These are phyloP conservation scores for Tenebrosternarchus preto DNA, from an alignment of 2,113 vertebrate species.

Conservation along the genomic window DNA sequence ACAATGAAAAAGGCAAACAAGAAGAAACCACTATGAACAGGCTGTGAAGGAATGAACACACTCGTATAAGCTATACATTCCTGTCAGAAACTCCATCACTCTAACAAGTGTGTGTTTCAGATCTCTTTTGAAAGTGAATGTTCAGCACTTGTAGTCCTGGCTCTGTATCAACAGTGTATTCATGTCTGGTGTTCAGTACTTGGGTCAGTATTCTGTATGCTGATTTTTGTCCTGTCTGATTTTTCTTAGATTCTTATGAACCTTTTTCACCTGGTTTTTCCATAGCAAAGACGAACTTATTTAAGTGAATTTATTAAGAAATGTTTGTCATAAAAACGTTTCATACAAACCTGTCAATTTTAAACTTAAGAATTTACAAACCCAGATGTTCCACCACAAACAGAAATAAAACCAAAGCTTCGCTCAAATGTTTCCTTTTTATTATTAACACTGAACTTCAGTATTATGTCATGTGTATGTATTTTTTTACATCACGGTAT, in stretches of 20 bases:
- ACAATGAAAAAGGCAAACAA: conserved; percentile 64
- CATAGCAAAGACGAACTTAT: neutral
- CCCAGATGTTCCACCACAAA: too few species aligned
- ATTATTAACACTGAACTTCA: neutral
- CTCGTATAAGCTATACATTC: neutral
- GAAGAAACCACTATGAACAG: neutral
- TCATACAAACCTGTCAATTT: too few species aligned
- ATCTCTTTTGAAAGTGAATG: too few species aligned
- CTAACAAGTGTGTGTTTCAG: too few species aligned
- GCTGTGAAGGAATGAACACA: neutral
- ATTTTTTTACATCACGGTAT: neutral
- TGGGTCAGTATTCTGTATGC: neutral
- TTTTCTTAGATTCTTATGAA: neutral
- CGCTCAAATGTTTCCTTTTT: too few species aligned
- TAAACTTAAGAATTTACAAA: too few species aligned
- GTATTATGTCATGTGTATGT: neutral
- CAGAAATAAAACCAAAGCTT: too few species aligned
- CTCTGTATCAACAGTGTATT: too few species aligned
- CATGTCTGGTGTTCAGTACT: neutral
- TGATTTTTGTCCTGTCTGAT: neutral
- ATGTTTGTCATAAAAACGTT: neutral
- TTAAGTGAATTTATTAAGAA: neutral
- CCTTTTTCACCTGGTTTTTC: neutral
- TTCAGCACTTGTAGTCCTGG: too few species aligned
- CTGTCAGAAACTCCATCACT: too few species aligned